Percentiles rank a stretch among this genome's conserved stretches.
These are phyloP conservation scores for Musca domestica DNA, from an alignment of 1,140 invertebrate species.

Conservation along the genomic window DNA sequence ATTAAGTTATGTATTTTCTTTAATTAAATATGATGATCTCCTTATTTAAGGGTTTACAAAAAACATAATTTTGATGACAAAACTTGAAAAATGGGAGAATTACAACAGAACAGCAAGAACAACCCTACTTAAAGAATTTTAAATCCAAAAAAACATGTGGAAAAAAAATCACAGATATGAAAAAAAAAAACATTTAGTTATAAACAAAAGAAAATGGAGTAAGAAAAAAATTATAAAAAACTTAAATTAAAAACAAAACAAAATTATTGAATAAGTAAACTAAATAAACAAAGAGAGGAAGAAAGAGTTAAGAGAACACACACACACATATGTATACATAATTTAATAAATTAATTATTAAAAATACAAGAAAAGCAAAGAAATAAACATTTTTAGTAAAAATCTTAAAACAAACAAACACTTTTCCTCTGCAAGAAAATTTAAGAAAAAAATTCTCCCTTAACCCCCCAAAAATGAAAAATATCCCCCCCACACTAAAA, in stretches of 20 bases:
- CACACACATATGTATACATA: constrained; percentile 15
- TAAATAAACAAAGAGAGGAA: background rate
- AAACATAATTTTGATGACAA: too few relatives aligned
- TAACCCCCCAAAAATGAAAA: background rate
- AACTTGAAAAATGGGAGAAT: too few relatives aligned
- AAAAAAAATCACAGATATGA: constrained; percentile 9
- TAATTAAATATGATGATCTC: constrained; percentile 7
- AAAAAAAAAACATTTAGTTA: background rate
- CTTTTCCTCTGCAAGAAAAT: background rate
- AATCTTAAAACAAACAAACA: constrained; percentile 5
- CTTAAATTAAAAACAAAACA: constrained; percentile 12
- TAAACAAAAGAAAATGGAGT: too few relatives aligned
- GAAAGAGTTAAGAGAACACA: background rate
- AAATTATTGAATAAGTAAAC: constrained; percentile 16
- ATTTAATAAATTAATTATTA: constrained; percentile 21
- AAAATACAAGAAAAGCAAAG: background rate
- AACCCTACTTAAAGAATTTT: constrained; percentile 8
- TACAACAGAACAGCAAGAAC: too few relatives aligned
- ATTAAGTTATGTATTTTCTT: background rate
- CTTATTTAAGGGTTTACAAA: constrained; percentile 1
- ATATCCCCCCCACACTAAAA: background rate
- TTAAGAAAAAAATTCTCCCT: background rate
- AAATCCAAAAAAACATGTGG: background rate
- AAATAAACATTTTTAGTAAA: constrained; percentile 14
- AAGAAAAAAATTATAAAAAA: constrained; percentile 1